Evolutionary conservation across 2,888 invertebrate genomes (phyloP), one percentile per base, ranked within the genome.

Genomic region (Nomada ferruginata): DNA sequence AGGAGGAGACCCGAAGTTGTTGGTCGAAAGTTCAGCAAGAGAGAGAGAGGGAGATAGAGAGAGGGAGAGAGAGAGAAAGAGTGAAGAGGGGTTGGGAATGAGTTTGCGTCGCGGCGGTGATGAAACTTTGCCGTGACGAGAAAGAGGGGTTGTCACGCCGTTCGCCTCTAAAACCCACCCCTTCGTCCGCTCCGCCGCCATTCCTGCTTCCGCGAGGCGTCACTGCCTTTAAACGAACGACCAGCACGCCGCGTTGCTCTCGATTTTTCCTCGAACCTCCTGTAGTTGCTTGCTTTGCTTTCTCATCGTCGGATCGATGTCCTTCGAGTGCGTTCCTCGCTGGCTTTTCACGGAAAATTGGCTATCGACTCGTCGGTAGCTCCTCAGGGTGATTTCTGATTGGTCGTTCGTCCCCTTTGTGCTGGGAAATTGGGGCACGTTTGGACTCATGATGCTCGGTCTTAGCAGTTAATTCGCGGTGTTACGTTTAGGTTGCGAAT

Each of bases 101-200:
- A 93, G 93, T 92, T 93, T 92, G 91, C 92, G 92, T 92, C 90
- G 91, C 88, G 89, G 88, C 90, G 90, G 91, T 92, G 93, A 93
- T 93, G 93, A 93, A 93, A 94, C 93, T 93, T 94, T 93, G 86
- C 92, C 91, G 90, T 93, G 93, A 93, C 93, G 92, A 92, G 92
- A 92, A 91, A 91, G 92, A 92, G 91, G 91, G 91, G 89, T 90
- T 91, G 91, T 91, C 91, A 92, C 91, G 89, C 90, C 89, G 91
- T 91, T 90, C 87, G 86, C 86, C 78, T 86, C 82, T 85, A 83
- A 86, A 86, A 83, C 84, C 80, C 78, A 76, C 85, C 83, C 83
- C 72, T 80, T 65, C 78, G 64, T 55, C 57, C 74, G 61, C 73
- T 52, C 15, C 71, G 76, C 79, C 76, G 76, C 87, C 84, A 82